Percentiles rank a stretch among this genome's conserved stretches.
These are phyloP conservation scores for Belonocnema kinseyi DNA, from an alignment of 1,140 invertebrate genomes.

Conservation along the genomic window DNA sequence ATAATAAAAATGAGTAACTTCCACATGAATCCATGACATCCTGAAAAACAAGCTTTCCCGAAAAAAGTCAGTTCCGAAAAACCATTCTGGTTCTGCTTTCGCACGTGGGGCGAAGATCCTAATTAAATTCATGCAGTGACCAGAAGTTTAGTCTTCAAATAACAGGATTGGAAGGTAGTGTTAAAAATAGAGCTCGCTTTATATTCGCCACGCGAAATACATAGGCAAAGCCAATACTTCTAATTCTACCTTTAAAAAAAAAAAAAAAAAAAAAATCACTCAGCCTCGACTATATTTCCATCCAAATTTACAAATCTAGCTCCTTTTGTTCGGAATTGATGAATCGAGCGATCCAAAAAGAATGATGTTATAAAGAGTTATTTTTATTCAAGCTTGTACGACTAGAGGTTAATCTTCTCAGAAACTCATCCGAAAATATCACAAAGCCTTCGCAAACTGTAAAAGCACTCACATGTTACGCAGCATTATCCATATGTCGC, in stretches of 20 bases:
- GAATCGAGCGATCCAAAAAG: background rate
- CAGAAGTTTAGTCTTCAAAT: constrained; percentile 40
- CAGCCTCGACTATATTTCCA: no score
- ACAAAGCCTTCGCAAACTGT: constrained; percentile 59
- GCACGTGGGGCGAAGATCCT: background rate
- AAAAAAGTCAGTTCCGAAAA: background rate
- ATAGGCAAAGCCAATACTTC: constrained; percentile 7
- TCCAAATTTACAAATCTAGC: background rate
- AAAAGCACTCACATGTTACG: constrained; percentile 61
- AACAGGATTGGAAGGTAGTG: constrained; percentile 38
- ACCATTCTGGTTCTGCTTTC: background rate
- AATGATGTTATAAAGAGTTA: constrained; percentile 49
- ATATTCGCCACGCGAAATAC: constrained; percentile 30
- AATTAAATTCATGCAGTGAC: constrained; percentile 37
- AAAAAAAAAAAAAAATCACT: background rate
- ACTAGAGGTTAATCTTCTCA: constrained; percentile 71
- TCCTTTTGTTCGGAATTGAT: background rate
- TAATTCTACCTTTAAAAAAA: background rate
- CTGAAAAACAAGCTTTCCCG: background rate
- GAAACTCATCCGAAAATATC: constrained; percentile 69
- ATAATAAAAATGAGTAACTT: no score
- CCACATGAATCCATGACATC: background rate
- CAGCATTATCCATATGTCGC: constrained; percentile 51
- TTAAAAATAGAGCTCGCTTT: constrained; percentile 37
- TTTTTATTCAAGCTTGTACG: constrained; percentile 69